These are phyloP conservation scores for Crematogaster levior DNA, from an alignment of 2,888 invertebrate species.

Conservation along the genomic window DNA sequence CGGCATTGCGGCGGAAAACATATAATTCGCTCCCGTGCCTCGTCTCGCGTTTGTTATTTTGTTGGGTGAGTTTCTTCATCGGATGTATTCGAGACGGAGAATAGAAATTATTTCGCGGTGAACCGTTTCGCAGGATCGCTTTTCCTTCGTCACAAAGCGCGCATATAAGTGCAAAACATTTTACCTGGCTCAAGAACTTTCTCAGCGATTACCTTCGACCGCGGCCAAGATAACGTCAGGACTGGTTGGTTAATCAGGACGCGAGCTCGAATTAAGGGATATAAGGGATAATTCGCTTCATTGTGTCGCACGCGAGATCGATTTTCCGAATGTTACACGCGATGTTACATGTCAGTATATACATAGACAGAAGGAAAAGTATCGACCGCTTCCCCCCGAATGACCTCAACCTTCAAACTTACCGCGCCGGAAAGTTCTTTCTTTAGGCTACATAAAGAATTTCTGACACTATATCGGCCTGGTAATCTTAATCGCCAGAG, in stretches of 20 bases:
- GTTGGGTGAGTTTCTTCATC: not conserved
- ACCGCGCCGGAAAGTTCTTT: constrained; percentile 55
- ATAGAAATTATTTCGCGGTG: constrained; percentile 21
- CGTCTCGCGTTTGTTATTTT: constrained; percentile 32
- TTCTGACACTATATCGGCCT: constrained; percentile 21
- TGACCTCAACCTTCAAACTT: constrained; percentile 68
- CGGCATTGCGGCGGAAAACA: constrained; percentile 64
- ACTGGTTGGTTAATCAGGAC: constrained; percentile 4
- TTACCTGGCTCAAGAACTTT: constrained; percentile 15
- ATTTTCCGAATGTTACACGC: constrained; percentile 54
- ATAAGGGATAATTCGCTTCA: constrained; percentile 7
- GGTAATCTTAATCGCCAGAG: constrained; percentile 40
- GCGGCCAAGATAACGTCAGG: constrained; percentile 12
- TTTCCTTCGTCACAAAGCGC: not conserved
- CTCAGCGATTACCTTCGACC: not conserved
- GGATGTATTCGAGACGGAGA: constrained; percentile 30
- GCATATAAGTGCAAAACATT: not conserved
- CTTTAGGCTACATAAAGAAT: constrained; percentile 48
- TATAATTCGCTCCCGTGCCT: constrained; percentile 19
- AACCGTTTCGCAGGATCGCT: not conserved
- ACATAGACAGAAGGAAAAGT: constrained; percentile 61
- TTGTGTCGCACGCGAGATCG: constrained; percentile 62
- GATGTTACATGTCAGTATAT: constrained; percentile 55
- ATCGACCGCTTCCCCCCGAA: constrained; percentile 54
- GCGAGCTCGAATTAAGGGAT: constrained; percentile 17